Conservation (phyloP, 2,113 vertebrate genomes). For the Phaetusa simplex region DNA sequence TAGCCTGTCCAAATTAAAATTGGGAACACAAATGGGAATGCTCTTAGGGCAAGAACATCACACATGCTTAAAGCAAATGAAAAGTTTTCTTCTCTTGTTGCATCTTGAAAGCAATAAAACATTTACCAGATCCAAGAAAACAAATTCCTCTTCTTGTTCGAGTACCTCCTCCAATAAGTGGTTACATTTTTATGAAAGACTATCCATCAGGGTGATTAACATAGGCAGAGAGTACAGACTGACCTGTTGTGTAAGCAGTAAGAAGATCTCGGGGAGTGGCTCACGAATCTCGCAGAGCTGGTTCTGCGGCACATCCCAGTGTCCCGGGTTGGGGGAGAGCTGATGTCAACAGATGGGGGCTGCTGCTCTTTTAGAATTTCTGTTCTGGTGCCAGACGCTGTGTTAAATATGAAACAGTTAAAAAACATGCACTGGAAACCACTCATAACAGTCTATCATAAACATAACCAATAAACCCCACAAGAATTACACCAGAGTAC, state of each 20-base stretch:
- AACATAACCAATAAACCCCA: not conserved
- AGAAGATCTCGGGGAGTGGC: constrained; percentile 66
- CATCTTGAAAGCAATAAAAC: not conserved
- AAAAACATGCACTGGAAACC: not conserved
- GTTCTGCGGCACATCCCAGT: constrained; percentile 5
- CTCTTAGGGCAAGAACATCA: not conserved
- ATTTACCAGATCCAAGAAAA: not conserved
- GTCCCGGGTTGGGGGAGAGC: constrained; percentile 75
- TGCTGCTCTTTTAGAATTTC: constrained; percentile 79
- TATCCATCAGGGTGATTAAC: too few species aligned
- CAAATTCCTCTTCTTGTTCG: not conserved
- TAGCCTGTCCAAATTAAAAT: not conserved
- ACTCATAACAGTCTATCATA: not conserved
- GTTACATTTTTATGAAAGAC: not conserved
- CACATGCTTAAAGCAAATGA: not conserved
- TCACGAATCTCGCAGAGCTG: constrained; percentile 12
- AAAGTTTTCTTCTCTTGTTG: not conserved
- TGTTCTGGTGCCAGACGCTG: constrained; percentile 58
- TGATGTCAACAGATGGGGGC: constrained; percentile 3
- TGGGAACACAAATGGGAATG: not conserved
- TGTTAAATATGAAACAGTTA: not conserved
- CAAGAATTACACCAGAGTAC: not conserved
- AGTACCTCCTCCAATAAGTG: not conserved
- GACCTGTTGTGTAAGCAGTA: constrained; percentile 76
- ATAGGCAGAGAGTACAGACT: not conserved